Evolutionary conservation across 2,888 invertebrate genomes (phyloP), one percentile per base, ranked within the genome.

Genomic region (Tubiluchus corallicola): DNA sequence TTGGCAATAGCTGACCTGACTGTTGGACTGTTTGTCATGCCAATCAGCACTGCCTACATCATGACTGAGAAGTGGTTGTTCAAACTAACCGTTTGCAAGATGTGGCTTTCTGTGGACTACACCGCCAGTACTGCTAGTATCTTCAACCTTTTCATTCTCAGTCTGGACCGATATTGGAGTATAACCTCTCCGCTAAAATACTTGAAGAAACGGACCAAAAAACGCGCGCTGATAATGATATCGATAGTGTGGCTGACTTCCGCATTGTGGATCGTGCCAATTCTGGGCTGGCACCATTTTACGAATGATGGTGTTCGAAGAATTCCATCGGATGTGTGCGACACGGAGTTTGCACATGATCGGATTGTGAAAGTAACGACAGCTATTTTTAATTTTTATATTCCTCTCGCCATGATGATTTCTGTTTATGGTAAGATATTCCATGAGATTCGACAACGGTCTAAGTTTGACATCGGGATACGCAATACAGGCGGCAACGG

Each of bases 71-170:
- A 59, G 44, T 68, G 68, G 68, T 53, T 61, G n/a, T 68, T 71
- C 49, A 71, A 72, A 0, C 56, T 68, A 13, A 61, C 63, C 20
- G 59, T 72, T 21, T 73, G 72, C 51, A 67, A 71, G 52, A 60
- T 71, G 47, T 73, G 72, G 72, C 64, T 72, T 29, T 68, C 67
- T 2, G 66, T 68, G 15, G 72, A 73, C 56, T 72, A 73, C 56
- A 71, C 69, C 2, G 73, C 73, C 45, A 68, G 68, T 53, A 73
- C 72, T 1, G 71, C 72, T 4, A 70, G 70, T 43, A 73, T 73
- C 46, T 65, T 73, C 40, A 73, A 73, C 53, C 62, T 73, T 21
- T 70, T 71, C 52, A 62, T 63, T 38, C 55, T 63, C 37, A 61
- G 60, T 48, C 53, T 63, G 2, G 62, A 63, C 48, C 59, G 68